Evolutionary conservation across 2,113 vertebrate genomes (phyloP).

Genomic region (Equus quagga): DNA sequence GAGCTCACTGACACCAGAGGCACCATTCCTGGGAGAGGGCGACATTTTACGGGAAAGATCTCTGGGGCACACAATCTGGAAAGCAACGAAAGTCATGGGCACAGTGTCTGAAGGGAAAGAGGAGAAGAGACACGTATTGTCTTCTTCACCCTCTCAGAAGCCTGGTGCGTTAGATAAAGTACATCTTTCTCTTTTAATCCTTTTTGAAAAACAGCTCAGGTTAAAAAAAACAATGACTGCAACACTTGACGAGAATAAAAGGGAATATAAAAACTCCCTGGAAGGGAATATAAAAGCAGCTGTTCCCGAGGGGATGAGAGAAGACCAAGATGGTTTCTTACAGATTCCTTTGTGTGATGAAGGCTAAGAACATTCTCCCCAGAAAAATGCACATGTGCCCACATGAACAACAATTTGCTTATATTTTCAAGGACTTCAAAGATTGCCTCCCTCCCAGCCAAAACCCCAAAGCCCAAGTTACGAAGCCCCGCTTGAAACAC

Average conservation of each 20-base stretch:
- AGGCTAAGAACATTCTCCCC: neutral
- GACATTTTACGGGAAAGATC: neutral
- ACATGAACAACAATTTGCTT: neutral
- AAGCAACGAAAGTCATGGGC: neutral
- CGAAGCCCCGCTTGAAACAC: neutral
- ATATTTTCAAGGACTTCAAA: neutral
- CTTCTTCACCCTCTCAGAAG: neutral
- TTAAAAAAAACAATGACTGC: neutral
- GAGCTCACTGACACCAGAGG: neutral
- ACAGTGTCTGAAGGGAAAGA: too few species aligned
- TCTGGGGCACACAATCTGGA: neutral
- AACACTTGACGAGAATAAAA: neutral
- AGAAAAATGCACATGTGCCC: neutral
- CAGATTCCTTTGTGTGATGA: neutral
- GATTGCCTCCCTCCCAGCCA: too few species aligned
- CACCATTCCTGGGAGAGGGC: neutral
- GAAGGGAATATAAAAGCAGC: neutral
- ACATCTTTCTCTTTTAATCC: neutral
- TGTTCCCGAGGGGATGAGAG: neutral
- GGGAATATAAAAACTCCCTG: neutral
- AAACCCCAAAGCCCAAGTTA: neutral
- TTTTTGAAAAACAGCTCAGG: neutral
- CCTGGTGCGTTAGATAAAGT: neutral
- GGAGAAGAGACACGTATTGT: neutral
- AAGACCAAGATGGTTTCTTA: neutral